Base-by-base conservation (phyloP, 1,140 invertebrate species). In the Pemphigus obesinymphae region DNA sequence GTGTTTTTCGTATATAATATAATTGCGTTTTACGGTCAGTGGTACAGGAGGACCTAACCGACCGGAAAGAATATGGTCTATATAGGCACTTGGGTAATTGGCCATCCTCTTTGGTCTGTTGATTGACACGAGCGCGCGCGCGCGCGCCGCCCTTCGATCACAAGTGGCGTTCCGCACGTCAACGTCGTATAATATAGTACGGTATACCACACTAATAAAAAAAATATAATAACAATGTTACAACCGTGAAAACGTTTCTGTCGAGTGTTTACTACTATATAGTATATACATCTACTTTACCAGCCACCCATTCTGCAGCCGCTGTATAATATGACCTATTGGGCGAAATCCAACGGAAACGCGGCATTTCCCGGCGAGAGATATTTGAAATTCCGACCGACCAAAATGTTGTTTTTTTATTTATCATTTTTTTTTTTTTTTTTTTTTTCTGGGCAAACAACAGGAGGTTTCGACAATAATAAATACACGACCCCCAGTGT, bases 231-330 rank as follows among this genome's bases (percentile, higher is more conserved):
- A 66, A 70, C 45, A 70, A 70, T 45, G 45, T 48, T 50, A 73
- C 26, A 73, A 73, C 70, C 40, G 70, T 73, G 70, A 73, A 73
- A 73, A 73, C 70, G 70, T 73, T 73, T 50, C 7, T 50, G 70
- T 73, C 70, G 26, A 73, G 70, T 73, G 45, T 73, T 48, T 50
- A 73, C 43, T n/a, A 31, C 45, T 73, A 50, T 50, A 34, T 29
- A 8, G 20, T 17, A 17, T 26, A n/a, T 7, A 68, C 63, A 23
- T 11, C 63, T 66, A 29, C 26, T 45, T 13, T 45, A n/a, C 29
- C 17, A 3, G 2, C 23, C 68, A 45, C 40, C 23, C 40, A 45
- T 43, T 43, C 68, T n/a, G n/a, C n/a, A 15, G 13, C 15, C 23
- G 40, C 6, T 26, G 10, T 66, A 34, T 31, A 31, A 70, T 70